Percentiles rank a stretch among this genome's conserved stretches.
Conservation (phyloP, 2,888 invertebrate genomes). For the Agriotes lineatus region DNA sequence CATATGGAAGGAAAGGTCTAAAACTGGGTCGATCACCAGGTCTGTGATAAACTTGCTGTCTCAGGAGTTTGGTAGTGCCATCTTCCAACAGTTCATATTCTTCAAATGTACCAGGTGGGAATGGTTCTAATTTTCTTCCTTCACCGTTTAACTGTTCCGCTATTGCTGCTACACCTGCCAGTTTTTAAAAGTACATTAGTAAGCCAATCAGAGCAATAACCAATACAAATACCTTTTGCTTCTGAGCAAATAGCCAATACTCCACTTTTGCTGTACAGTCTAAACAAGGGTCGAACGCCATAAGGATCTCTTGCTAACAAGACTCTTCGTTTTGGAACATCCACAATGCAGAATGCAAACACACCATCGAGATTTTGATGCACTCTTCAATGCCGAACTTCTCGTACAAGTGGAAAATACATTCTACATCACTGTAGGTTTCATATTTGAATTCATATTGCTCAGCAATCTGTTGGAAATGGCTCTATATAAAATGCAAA, state of each 20-base stretch:
- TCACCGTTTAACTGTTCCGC: constrained; percentile 64
- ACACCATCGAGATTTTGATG: constrained; percentile 84
- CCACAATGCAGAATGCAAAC: constrained; percentile 83
- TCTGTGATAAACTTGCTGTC: constrained; percentile 70
- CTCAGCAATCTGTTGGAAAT: constrained; percentile 69
- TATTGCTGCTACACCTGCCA: constrained; percentile 66
- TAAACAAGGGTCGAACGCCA: constrained; percentile 83
- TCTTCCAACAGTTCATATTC: constrained; percentile 74
- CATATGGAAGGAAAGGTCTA: constrained; percentile 66
- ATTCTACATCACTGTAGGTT: constrained; percentile 81
- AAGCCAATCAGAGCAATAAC: background rate
- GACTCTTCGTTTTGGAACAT: constrained; percentile 75
- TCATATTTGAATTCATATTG: constrained; percentile 75
- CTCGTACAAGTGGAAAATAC: constrained; percentile 79
- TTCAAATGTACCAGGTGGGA: constrained; percentile 81
- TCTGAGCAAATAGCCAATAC: constrained; percentile 78
- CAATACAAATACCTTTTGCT: constrained; percentile 69
- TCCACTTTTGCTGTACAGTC: constrained; percentile 70
- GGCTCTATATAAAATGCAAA: background rate
- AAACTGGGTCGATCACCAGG: constrained; percentile 72
- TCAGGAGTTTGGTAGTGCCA: constrained; percentile 72
- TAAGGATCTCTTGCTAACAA: constrained; percentile 83
- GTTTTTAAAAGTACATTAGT: too few species aligned
- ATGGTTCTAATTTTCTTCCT: constrained; percentile 72
- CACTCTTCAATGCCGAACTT: constrained; percentile 76